Evolutionary conservation across 35 echinoderm and acorn worm genomes (phyloP).

Genomic region (Lytechinus pictus): DNA sequence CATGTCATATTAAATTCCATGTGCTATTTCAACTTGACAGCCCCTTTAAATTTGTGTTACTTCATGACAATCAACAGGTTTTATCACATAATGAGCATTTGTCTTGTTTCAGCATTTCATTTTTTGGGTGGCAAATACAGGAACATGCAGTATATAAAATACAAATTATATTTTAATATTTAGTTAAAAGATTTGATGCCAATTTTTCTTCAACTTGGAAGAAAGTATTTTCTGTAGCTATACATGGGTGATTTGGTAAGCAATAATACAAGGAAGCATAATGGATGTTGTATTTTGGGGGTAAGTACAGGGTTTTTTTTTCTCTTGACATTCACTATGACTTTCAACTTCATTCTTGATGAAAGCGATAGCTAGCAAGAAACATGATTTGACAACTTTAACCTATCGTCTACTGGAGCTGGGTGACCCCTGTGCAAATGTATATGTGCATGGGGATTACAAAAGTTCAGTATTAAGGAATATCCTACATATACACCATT

Average conservation of each 20-base stretch:
- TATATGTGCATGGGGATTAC: too few species aligned
- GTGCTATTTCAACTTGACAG: not conserved
- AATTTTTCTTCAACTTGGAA: not conserved
- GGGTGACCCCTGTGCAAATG: too few species aligned
- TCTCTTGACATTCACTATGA: not conserved
- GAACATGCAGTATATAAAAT: not conserved
- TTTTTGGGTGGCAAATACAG: not conserved
- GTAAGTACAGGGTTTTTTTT: not conserved
- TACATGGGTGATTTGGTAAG: not conserved
- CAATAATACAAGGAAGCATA: not conserved
- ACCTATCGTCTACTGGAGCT: too few species aligned
- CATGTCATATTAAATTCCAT: not conserved
- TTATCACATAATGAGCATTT: not conserved
- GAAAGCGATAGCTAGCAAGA: not conserved
- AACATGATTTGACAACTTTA: too few species aligned
- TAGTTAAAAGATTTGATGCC: too few species aligned
- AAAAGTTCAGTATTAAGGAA: too few species aligned
- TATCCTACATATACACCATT: not conserved
- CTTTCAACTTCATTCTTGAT: not conserved
- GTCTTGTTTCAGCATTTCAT: not conserved
- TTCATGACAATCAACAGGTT: not conserved
- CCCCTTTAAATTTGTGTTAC: not conserved
- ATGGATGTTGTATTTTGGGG: not conserved
- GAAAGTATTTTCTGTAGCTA: not conserved
- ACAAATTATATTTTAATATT: too few species aligned